These are phyloP conservation scores for Stichodactyla helianthus DNA, from an alignment of 64 coral and sea anemone genomes.

Conservation along the genomic window DNA sequence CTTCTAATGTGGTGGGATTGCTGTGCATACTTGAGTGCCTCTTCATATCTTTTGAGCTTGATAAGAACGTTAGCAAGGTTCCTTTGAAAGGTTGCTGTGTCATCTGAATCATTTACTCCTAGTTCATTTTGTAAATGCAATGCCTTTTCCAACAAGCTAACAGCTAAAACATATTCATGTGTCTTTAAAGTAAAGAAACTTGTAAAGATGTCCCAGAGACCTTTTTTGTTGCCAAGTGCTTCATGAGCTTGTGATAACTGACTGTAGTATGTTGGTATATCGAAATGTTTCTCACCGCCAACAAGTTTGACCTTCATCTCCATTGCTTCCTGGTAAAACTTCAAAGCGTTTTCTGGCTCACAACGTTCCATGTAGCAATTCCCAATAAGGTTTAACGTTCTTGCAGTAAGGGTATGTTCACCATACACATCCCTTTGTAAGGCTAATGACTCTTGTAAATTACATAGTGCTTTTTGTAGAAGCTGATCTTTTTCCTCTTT, in stretches of 20 bases:
- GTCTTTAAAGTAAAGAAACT: neutral
- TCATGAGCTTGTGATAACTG: conserved; percentile 39
- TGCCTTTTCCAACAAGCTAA: conserved; percentile 21
- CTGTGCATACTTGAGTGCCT: conserved; percentile 15
- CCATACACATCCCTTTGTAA: neutral
- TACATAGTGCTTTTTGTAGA: neutral
- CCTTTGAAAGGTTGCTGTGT: conserved; percentile 44
- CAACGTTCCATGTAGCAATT: conserved; percentile 28
- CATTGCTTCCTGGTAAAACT: conserved; percentile 14
- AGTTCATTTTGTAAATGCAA: conserved; percentile 34
- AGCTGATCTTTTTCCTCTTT: neutral
- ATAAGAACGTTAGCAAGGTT: conserved; percentile 50
- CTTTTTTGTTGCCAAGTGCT: conserved; percentile 1
- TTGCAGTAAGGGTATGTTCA: neutral
- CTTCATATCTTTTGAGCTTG: conserved; percentile 23
- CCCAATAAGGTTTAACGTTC: conserved; percentile 56
- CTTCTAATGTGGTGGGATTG: conserved; percentile 31
- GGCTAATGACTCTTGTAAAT: neutral
- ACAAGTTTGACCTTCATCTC: conserved; percentile 31
- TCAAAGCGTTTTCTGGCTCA: conserved; percentile 18
- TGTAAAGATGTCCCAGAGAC: neutral
- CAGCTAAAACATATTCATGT: neutral
- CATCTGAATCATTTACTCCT: conserved; percentile 29
- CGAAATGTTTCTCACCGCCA: conserved; percentile 33
- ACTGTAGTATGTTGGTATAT: conserved; percentile 51